Conservation (phyloP, 2,113 vertebrate genomes). For the Pogona vitticeps region DNA sequence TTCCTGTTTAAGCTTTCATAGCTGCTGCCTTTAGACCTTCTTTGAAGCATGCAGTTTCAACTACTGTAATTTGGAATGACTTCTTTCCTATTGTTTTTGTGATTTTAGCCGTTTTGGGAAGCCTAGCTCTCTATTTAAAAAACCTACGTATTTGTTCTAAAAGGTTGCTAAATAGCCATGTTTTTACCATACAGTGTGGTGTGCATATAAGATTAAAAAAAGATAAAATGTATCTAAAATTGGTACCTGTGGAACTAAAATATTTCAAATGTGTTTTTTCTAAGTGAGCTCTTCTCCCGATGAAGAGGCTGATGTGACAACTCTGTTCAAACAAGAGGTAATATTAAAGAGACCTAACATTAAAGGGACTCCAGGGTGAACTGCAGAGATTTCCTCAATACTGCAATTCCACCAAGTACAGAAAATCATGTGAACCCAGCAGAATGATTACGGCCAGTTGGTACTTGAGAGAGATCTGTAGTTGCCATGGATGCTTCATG, state of each 20-base stretch:
- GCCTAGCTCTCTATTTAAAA: neutral
- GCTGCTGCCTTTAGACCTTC: neutral
- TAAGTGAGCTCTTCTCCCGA: rapidly evolving
- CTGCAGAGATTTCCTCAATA: too few relatives aligned
- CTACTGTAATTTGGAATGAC: neutral
- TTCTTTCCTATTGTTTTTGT: neutral
- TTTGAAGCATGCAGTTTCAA: neutral
- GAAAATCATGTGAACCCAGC: too few relatives aligned
- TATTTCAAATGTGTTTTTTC: neutral
- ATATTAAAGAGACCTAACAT: neutral
- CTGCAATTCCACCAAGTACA: too few relatives aligned
- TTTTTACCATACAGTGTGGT: neutral
- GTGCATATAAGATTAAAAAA: neutral
- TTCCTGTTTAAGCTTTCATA: too few relatives aligned
- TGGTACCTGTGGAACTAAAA: neutral
- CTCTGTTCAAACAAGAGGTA: neutral
- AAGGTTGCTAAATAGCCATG: neutral
- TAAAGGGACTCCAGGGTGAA: too few relatives aligned
- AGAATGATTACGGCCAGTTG: too few relatives aligned
- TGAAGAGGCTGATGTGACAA: rapidly evolving
- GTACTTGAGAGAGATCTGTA: too few relatives aligned
- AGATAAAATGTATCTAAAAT: neutral
- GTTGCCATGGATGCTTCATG: too few relatives aligned
- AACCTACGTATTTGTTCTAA: neutral
- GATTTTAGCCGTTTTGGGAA: neutral